phyloP scores from a whole-genome alignment of 2,797 vertebrate species.

The Cryptoblepharus egeriae region DNA sequence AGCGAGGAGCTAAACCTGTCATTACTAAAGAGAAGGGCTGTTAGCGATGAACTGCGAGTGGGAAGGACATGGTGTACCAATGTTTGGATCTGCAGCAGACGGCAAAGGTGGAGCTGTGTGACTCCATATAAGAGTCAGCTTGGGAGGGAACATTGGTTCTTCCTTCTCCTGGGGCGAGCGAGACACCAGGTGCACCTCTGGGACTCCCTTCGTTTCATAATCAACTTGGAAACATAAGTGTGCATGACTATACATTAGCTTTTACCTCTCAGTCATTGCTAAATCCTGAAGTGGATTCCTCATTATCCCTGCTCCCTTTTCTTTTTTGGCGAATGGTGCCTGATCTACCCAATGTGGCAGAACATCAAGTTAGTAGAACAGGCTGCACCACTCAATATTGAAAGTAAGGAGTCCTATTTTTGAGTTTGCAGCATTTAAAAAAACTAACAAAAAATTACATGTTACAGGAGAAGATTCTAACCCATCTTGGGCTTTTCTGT shows the following conservation, averaged over 20 bases:
- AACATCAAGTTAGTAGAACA: neutral
- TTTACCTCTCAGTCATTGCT: constrained; percentile 26
- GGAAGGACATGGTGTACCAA: constrained; percentile 8
- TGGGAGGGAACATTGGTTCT: constrained; percentile 66
- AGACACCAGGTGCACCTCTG: constrained; percentile 64
- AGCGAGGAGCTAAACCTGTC: constrained; percentile 28
- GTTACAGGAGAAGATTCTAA: neutral
- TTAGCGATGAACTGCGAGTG: constrained; percentile 23
- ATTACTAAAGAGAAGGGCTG: constrained; percentile 43
- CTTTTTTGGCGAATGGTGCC: neutral
- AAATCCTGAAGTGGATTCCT: constrained; percentile 28
- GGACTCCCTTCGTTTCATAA: constrained; percentile 60
- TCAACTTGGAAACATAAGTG: constrained; percentile 19
- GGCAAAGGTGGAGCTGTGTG: constrained; percentile 39
- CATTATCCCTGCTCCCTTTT: neutral
- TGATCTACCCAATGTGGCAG: too few relatives aligned
- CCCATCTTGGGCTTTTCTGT: neutral
- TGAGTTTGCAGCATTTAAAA: neutral
- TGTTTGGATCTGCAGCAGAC: constrained; percentile 37
- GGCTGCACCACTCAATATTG: too few relatives aligned
- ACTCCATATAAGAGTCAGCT: constrained; percentile 30
- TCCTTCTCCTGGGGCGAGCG: constrained; percentile 63
- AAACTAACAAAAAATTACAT: too few relatives aligned
- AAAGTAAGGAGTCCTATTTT: neutral
- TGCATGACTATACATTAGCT: constrained; percentile 30